These are phyloP conservation scores for Synanthedon andrenaeformis DNA, from an alignment of 2,888 invertebrate genomes.

Conservation along the genomic window DNA sequence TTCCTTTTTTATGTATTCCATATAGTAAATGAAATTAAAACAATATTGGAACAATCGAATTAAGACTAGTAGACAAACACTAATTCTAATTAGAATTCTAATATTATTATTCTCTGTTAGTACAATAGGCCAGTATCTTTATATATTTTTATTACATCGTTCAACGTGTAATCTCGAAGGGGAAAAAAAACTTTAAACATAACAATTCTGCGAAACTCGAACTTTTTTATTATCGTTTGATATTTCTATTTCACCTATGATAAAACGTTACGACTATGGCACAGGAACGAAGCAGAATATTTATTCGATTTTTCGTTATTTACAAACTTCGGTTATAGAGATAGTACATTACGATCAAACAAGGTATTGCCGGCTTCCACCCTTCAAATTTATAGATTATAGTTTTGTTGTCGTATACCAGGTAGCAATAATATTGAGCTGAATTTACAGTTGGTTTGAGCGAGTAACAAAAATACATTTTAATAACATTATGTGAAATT, in stretches of 20 bases:
- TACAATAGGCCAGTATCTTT: too few relatives aligned
- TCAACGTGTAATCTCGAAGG: not conserved
- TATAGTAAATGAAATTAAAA: too few relatives aligned
- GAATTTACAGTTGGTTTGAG: too few relatives aligned
- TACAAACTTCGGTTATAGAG: conserved; percentile 53
- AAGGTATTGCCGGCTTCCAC: conserved; percentile 32
- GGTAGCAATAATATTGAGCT: too few relatives aligned
- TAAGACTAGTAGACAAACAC: too few relatives aligned
- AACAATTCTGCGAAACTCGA: conserved; percentile 30
- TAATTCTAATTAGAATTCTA: too few relatives aligned
- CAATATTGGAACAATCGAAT: too few relatives aligned
- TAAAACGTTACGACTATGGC: conserved; percentile 51
- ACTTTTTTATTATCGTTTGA: conserved; percentile 54
- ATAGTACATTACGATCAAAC: conserved; percentile 43
- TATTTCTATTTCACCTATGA: conserved; percentile 66
- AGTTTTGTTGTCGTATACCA: not conserved
- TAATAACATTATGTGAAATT: too few relatives aligned
- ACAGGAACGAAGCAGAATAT: conserved; percentile 21
- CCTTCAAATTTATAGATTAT: conserved; percentile 12
- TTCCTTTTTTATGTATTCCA: not conserved
- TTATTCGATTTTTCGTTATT: conserved; percentile 64
- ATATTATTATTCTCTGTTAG: too few relatives aligned
- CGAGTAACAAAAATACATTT: too few relatives aligned
- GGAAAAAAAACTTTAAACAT: conserved; percentile 36
- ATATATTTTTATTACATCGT: too few relatives aligned